phyloP scores from a whole-genome alignment of 2,113 vertebrate species.

The Vulpes ferrilata region DNA sequence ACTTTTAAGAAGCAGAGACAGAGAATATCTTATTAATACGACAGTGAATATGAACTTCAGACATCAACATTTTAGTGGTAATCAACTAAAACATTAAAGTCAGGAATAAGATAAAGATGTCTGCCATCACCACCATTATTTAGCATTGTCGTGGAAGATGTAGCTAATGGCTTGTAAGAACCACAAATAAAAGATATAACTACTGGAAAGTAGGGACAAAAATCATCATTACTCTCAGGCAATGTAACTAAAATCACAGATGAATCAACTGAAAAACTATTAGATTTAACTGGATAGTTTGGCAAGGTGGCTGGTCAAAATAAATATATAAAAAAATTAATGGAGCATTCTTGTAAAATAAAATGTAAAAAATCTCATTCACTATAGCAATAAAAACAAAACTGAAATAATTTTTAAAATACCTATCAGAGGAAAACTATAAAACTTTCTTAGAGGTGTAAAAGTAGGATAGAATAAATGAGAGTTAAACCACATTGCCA shows the following conservation, averaged over 20 bases:
- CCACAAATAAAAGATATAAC: constrained; percentile 69
- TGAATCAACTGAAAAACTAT: constrained; percentile 69
- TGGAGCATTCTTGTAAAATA: constrained; percentile 62
- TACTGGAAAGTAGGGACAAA: constrained; percentile 28
- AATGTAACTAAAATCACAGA: constrained; percentile 46
- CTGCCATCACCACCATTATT: neutral
- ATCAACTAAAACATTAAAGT: neutral
- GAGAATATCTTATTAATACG: neutral
- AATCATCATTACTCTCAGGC: constrained; percentile 50
- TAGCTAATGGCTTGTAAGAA: neutral
- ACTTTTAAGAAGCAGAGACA: constrained; percentile 34
- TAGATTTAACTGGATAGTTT: constrained; percentile 57
- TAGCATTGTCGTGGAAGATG: neutral
- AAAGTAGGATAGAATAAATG: constrained; percentile 58
- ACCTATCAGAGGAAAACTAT: constrained; percentile 62
- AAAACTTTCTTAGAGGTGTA: constrained; percentile 60
- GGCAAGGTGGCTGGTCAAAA: constrained; percentile 54
- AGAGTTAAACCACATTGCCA: constrained; percentile 46
- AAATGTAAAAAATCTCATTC: constrained; percentile 65
- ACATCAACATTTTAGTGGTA: neutral
- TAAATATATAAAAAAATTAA: constrained; percentile 76
- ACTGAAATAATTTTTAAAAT: constrained; percentile 59
- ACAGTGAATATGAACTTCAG: neutral
- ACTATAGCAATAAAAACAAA: constrained; percentile 64
- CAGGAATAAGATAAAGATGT: neutral